Evolutionary conservation across 2,113 vertebrate species (phyloP).

Genomic region (Anas platyrhynchos): DNA sequence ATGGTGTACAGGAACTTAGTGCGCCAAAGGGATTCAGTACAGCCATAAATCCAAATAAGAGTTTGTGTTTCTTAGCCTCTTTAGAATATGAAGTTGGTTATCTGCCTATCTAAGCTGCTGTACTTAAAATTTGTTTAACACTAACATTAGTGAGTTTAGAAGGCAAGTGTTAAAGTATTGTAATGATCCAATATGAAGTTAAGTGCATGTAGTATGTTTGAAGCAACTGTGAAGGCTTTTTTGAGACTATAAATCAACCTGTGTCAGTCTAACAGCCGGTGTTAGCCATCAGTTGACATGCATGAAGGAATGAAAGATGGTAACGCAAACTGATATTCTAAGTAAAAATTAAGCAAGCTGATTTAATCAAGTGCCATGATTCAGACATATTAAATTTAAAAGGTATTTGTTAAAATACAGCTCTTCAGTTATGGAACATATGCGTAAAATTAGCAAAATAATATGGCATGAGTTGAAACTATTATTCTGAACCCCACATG

Average conservation of each 20-base stretch:
- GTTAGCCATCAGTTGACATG: not conserved
- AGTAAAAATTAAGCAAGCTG: not conserved
- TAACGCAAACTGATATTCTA: not conserved
- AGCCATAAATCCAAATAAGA: not conserved
- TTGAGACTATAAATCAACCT: not conserved
- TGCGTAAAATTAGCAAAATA: not conserved
- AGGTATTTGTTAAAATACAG: not conserved
- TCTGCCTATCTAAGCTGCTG: not conserved
- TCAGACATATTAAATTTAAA: not conserved
- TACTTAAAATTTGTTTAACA: not conserved
- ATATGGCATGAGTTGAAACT: not conserved
- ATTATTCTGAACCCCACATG: not conserved
- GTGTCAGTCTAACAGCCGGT: not conserved
- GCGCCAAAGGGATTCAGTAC: not conserved
- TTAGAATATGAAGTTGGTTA: not conserved
- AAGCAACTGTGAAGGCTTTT: not conserved
- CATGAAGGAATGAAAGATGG: not conserved
- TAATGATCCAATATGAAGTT: not conserved
- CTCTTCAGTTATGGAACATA: not conserved
- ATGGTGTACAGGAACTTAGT: not conserved
- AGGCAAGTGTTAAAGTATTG: not conserved
- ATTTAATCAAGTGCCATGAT: not conserved
- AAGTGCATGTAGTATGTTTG: accelerated
- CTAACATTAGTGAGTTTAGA: not conserved
- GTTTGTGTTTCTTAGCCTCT: not conserved